Evolutionary conservation across 1,140 invertebrate genomes (phyloP), one percentile per base, ranked within the genome.

Genomic region (Dendrolimus kikuchii): DNA sequence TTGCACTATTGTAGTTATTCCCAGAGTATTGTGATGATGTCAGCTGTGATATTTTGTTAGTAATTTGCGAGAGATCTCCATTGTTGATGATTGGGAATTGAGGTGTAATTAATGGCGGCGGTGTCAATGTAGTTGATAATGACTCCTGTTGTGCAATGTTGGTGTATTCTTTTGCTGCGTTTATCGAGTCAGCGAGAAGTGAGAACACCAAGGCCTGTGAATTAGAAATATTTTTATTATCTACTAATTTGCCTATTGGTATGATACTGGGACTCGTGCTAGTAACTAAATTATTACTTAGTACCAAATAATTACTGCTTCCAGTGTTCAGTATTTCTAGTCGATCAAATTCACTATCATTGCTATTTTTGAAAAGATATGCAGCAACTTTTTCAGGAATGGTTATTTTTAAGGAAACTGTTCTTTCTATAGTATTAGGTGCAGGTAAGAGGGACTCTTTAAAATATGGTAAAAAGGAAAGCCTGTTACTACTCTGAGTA

Each of bases 191-290:
- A 46, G 79, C 71, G 63, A 86, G 63, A 43, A 84, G 67, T 7
- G 76, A 81, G 55, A 77, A 81, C 55, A 84, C 77, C 62, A 86
- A 64, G 51, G 81, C 78, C 77, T 83, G 79, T 71, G 78, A 79
- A 84, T 75, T 64, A 70, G 80, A 83, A 78, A 81, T 59, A 51
- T 71, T 70, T 70, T 78, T 75, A 64, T 73, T 67, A 45, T 62
- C 64, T 40, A 65, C 65, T 47, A 83, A 54, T 68, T 81, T 80
- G 5, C 71, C 83, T 5, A 83, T 69, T 0, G 83, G 75, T 50
- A 77, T 70, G 40, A 73, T 65, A 51, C 57, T 71, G 40, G 62
- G 49, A 42, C 51, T 60, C 23, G 57, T 51, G 10, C 59, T 66
- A 10, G 66, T 65, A 7, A 61, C 6, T 23, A 63, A 10, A 51